Evolutionary conservation across 2,888 invertebrate genomes (phyloP), one percentile per base, ranked within the genome.

Genomic region (Rosalia funebris): DNA sequence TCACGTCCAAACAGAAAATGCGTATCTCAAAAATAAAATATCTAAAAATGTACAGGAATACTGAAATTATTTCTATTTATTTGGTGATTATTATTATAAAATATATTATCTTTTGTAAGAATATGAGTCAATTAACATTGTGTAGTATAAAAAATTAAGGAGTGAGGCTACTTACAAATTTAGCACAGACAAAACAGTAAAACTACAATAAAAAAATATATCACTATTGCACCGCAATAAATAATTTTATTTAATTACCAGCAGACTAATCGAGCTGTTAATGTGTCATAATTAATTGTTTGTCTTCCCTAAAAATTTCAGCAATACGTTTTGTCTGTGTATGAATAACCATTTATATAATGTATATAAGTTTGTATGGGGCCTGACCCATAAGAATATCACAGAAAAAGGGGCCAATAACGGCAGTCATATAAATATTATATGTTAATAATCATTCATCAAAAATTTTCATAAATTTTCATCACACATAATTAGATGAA

Each of bases 311-410:
- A 42, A 41, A 57, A 54, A 42, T 54, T 37, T 44, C 39, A 53
- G 50, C 31, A 42, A 39, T 46, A 32, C 41, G 66, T 70, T 71
- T 72, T 71, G 73, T 68, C 71, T 63, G 69, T 68, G 72, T 60
- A 56, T 63, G 54, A 62, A 61, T 67, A 65, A 57, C 60, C 63
- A 63, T 63, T 58, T 60, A 64, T 65, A 58, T 65, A 57, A 64
- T 64, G 60, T 62, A 66, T 58, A 65, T 67, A 57, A 15, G 55
- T 55, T 62, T 68, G 66, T 70, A 69, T 70, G 71, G 73, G 79
- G 80, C 81, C 81, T 81, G 81, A 81, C 79, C 82, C 81, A 82
- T 80, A 69, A 82, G 82, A 82, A 82, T 82, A 82, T 82, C 82
- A 82, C 82, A 82, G 82, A 73, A 76, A 77, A 74, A 70, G 63